phyloP scores from a whole-genome alignment of 1,140 invertebrate genomes.

The Drosophila virilis region DNA sequence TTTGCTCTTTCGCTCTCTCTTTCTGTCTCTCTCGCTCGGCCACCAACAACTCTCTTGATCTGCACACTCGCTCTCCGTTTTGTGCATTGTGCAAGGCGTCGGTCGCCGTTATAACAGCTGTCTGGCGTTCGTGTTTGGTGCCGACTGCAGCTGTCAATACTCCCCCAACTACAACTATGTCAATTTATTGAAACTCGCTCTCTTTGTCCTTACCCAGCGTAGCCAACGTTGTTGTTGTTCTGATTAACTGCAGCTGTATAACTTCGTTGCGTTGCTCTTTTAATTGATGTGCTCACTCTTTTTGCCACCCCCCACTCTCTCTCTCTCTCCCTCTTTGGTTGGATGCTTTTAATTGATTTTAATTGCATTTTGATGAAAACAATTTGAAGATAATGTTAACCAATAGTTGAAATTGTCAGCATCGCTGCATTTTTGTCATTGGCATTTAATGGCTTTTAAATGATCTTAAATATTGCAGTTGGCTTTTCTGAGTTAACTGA shows the following conservation, averaged over 20 bases:
- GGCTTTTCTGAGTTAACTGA: neutral
- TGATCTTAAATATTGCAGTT: conserved; percentile 22
- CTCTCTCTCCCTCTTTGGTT: neutral
- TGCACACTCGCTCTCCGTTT: conserved; percentile 26
- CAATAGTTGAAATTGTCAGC: conserved; percentile 48
- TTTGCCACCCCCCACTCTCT: neutral
- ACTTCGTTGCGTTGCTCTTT: conserved; percentile 32
- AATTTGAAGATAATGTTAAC: conserved; percentile 37
- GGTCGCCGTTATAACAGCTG: conserved; percentile 65
- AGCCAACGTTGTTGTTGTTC: conserved; percentile 7
- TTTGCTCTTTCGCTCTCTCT: conserved; percentile 17
- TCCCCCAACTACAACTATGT: conserved; percentile 4
- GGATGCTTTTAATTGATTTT: conserved; percentile 70
- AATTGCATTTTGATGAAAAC: conserved; percentile 72
- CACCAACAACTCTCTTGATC: conserved; percentile 1
- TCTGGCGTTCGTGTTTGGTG: conserved; percentile 35
- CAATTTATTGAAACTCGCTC: conserved; percentile 1
- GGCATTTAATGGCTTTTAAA: conserved; percentile 59
- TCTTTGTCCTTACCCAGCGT: neutral
- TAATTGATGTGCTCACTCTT: conserved; percentile 28
- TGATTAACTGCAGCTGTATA: conserved; percentile 34
- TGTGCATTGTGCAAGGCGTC: conserved; percentile 45
- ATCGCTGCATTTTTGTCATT: conserved; percentile 48
- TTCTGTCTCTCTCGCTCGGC: conserved; percentile 31
- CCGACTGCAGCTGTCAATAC: conserved; percentile 11